Evolutionary conservation across 2,888 invertebrate genomes (phyloP), one percentile per base, ranked within the genome.

Genomic region (Nomada lathburiana): DNA sequence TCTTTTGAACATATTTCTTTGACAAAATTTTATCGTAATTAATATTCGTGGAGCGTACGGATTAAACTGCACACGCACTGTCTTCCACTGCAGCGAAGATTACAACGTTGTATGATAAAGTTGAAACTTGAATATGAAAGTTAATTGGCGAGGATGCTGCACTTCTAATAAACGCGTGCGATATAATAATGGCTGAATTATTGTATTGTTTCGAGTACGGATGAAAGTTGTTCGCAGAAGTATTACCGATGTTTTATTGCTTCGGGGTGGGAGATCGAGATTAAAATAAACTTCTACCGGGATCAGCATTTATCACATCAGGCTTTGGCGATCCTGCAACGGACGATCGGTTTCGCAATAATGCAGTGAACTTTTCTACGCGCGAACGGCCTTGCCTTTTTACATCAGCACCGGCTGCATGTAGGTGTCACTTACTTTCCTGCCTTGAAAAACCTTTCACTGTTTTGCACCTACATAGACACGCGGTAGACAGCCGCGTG

Each of bases 361-460:
- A 89, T 88, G 86, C 89, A 86, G 88, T 87, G 89, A 91, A 91
- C 91, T 89, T 90, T 91, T 90, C 89, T 89, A 80, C 86, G 85
- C 84, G 84, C 88, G 85, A 88, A 91, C 91, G 92, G 90, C 91
- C 91, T 92, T 92, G 92, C 87, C 89, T 90, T 90, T 87, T 89
- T 89, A 89, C 89, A 90, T 88, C 78, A 71, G 67, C 72, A 47
- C 47, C 20, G 47, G n/a, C 64, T 16, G 47, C 36, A 84, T 89
- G 92, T 92, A 89, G 92, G 92, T 91, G 92, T 92, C 88, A 88
- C 90, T 91, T 90, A 89, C 91, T 90, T 91, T 90, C 90, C 89
- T 89, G 91, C 87, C 89, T 91, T 89, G 90, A 91, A 89, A 90
- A 92, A 90, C 91, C 93, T 93, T 93, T 93, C 92, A 92, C 93